Evolutionary conservation across 2,888 invertebrate genomes (phyloP).

Genomic region (Tinea semifulvella): DNA sequence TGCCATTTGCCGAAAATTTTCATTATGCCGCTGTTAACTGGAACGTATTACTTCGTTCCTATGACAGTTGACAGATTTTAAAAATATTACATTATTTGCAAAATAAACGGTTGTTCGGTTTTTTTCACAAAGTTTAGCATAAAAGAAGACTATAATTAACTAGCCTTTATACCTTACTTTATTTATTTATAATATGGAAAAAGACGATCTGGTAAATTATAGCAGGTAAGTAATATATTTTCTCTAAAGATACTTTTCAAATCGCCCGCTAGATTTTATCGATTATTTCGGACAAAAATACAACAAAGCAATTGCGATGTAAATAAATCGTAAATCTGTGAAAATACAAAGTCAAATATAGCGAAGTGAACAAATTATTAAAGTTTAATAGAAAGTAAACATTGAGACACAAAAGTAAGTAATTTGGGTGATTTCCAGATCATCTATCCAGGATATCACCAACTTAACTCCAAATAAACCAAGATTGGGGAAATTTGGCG

Average conservation of each 20-base stretch:
- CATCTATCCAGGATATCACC: constrained; percentile 30
- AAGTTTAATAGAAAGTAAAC: neutral
- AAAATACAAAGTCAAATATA: neutral
- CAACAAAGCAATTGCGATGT: constrained; percentile 58
- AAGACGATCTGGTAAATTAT: neutral
- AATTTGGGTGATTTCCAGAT: constrained; percentile 24
- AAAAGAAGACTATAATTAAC: too few species aligned
- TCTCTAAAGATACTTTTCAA: constrained; percentile 36
- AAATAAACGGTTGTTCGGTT: neutral
- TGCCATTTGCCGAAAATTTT: too few species aligned
- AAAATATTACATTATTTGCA: neutral
- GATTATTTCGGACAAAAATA: constrained; percentile 62
- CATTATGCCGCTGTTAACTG: neutral
- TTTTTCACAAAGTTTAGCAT: neutral
- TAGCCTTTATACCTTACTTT: neutral
- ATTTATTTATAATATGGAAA: neutral
- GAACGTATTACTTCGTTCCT: neutral
- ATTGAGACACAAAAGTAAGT: neutral
- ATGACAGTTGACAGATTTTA: neutral
- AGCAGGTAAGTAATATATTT: neutral
- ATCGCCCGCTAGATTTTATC: constrained; percentile 61
- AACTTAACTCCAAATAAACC: constrained; percentile 42
- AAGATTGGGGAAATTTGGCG: constrained; percentile 48
- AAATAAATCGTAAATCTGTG: constrained; percentile 34
- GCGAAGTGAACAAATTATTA: neutral